Evolutionary conservation across 2,797 vertebrate genomes (phyloP).

Genomic region (Smutsia temminckii): DNA sequence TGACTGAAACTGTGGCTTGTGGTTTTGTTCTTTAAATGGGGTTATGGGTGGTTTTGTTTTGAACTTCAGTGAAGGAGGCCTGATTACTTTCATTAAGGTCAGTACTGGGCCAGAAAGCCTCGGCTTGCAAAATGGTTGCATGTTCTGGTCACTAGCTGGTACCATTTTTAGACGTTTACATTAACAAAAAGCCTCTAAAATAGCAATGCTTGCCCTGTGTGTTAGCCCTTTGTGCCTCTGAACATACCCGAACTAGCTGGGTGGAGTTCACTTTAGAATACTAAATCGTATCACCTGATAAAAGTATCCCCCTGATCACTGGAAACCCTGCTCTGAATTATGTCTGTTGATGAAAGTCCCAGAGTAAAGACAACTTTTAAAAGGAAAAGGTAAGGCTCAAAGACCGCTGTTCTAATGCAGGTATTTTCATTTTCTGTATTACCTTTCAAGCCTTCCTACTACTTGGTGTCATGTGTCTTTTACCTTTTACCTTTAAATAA

Average conservation of each 20-base stretch:
- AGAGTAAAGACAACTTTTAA: neutral
- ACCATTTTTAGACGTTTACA: neutral
- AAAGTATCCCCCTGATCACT: neutral
- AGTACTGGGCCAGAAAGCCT: neutral
- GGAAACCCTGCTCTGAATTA: neutral
- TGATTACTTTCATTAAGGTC: conserved; percentile 60
- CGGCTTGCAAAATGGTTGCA: neutral
- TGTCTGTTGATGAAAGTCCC: neutral
- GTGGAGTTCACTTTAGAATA: neutral
- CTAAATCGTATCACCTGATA: neutral
- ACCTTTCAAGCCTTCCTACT: neutral
- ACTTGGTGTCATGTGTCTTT: neutral
- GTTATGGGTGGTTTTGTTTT: conserved; percentile 61
- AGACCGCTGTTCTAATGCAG: neutral
- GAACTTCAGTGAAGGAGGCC: conserved; percentile 49
- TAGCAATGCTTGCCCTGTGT: neutral
- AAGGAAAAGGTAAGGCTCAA: neutral
- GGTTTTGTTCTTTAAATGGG: conserved; percentile 69
- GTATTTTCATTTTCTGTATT: neutral
- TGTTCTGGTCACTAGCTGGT: neutral
- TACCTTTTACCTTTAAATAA: neutral
- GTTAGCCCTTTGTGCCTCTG: neutral
- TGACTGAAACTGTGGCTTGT: conserved; percentile 64
- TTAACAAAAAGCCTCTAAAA: neutral
- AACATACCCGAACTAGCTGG: neutral